These are phyloP conservation scores for Paratilapia polleni DNA, from an alignment of 2,113 vertebrate species.

Conservation along the genomic window DNA sequence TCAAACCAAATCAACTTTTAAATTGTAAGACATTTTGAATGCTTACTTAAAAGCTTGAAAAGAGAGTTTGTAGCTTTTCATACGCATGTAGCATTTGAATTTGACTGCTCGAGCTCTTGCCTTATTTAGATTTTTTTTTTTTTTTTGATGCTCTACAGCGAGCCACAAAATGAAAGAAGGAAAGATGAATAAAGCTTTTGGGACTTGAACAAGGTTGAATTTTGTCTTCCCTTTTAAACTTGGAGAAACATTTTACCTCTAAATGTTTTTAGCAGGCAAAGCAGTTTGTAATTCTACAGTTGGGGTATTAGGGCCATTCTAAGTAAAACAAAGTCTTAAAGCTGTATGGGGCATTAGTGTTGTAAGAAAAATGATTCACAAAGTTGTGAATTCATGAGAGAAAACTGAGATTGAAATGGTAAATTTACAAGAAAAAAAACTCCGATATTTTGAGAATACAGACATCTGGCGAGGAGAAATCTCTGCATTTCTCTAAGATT, in stretches of 20 bases:
- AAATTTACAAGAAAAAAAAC: neutral
- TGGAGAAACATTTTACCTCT: slow-evolving; percentile 1
- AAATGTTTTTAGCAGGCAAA: neutral
- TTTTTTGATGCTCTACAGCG: neutral
- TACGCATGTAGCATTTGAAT: slow-evolving; percentile 29
- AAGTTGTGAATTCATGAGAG: neutral
- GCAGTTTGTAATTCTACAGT: neutral
- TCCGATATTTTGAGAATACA: neutral
- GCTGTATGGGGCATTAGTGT: neutral
- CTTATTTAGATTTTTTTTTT: neutral
- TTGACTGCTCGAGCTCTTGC: neutral
- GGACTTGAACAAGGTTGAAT: neutral
- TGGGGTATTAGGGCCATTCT: too few species aligned
- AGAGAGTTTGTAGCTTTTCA: slow-evolving; percentile 6
- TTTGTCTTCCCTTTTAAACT: neutral
- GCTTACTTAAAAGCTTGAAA: neutral
- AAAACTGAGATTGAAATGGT: neutral
- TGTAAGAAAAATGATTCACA: neutral
- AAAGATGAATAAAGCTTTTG: neutral
- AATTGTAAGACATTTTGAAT: slow-evolving; percentile 2
- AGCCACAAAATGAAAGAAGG: neutral
- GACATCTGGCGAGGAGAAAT: rapidly evolving
- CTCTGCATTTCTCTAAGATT: too few species aligned
- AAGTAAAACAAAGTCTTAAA: neutral
- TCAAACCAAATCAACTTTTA: slow-evolving; percentile 34